Percentiles rank a stretch among this genome's conserved stretches.
Conservation (phyloP, 2,888 invertebrate species). For the Desoria tigrina region DNA sequence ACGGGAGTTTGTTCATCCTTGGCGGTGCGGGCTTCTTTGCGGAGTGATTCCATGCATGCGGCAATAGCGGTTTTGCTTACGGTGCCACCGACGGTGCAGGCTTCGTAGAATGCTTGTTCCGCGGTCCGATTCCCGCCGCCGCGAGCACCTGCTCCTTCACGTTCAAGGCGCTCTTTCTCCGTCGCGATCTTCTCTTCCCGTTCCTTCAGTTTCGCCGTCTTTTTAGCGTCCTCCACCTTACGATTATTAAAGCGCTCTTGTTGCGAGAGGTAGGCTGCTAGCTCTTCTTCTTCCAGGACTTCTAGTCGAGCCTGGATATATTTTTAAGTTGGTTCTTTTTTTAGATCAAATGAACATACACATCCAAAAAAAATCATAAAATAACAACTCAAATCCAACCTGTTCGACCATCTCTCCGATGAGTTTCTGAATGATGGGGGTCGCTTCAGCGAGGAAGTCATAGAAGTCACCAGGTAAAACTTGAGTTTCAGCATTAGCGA, state of each 20-base stretch:
- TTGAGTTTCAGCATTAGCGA: constrained; percentile 39
- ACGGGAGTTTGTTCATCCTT: not conserved
- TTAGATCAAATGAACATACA: not conserved
- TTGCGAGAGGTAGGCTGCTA: constrained; percentile 36
- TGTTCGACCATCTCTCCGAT: constrained; percentile 44
- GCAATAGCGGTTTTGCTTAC: not conserved
- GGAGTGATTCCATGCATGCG: constrained; percentile 6
- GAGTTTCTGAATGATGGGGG: constrained; percentile 43
- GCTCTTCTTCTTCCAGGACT: constrained; percentile 47
- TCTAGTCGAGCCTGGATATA: constrained; percentile 41
- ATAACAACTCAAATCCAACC: constrained; percentile 22
- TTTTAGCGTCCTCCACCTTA: constrained; percentile 29
- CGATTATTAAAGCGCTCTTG: constrained; percentile 35
- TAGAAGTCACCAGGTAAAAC: constrained; percentile 45
- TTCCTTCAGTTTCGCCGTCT: constrained; percentile 31
- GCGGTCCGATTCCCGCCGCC: no score
- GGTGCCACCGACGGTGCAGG: not conserved
- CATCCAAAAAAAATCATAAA: not conserved
- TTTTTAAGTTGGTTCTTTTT: not conserved
- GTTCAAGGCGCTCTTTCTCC: constrained; percentile 37
- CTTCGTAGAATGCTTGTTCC: not conserved
- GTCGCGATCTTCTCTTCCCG: constrained; percentile 33
- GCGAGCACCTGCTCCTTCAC: no score
- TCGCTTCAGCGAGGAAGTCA: constrained; percentile 40
- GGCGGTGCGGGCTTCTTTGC: constrained; percentile 9